Evolutionary conservation across 2,888 invertebrate genomes (phyloP), one percentile per base, ranked within the genome.

Genomic region (Volucella bombylans): DNA sequence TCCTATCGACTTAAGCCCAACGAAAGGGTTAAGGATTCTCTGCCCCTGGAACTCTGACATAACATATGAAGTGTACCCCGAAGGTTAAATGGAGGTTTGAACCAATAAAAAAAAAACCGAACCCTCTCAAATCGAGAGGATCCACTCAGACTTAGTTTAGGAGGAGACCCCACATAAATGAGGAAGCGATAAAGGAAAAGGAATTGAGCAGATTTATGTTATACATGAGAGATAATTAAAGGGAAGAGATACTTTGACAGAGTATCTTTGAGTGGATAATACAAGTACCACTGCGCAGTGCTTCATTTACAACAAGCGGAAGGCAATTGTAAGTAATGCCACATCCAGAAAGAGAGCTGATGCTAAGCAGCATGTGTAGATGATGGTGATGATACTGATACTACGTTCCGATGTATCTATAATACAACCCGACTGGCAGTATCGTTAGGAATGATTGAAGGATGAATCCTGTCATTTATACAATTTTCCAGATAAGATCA

Each of bases 141-240:
- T 15, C 43, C n/a, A n/a, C 9, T 18, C 64, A 43, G n/a, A n/a
- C 4, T 10, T 10, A n/a, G 31, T 8, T 45, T 38, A 12, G 9
- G 18, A 54, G 39, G 2, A 55, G n/a, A 31, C 31, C 14, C 39
- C 41, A 41, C 10, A 41, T 39, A 41, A 15, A 41, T 10, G 59
- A 31, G 39, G 38, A 9, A 64, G 64, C 59, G 64, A 64, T 68
- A 69, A 64, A 76, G 59, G 52, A 71, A 68, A 72, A 49, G 55
- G 80, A 68, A 67, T 82, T 67, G 52, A 77, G 77, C 67, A 82
- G 77, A 77, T 82, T 82, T 77, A 82, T 82, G 77, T 82, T 77
- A 82, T 82, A 72, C 82, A 82, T 82, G 77, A 68, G 45, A 55
- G 72, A 62, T 72, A 82, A 82, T 82, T 77, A 82, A 82, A 72